phyloP scores from a whole-genome alignment of 2,888 invertebrate species.

The Lepidocyrtinus sp. region DNA sequence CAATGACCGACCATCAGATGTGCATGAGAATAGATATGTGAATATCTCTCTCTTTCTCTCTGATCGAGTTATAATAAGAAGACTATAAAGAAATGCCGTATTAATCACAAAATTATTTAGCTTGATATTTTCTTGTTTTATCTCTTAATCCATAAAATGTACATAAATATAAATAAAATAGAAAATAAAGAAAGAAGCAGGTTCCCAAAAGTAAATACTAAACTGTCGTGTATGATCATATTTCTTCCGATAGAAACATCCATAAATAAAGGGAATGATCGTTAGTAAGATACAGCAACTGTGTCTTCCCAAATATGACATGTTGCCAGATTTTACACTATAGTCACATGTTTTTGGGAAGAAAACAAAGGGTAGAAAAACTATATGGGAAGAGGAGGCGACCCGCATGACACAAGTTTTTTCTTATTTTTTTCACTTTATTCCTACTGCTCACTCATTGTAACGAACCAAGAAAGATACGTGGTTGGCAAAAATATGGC shows the following conservation, averaged over 20 bases:
- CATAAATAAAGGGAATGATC: background rate
- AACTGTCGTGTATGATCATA: background rate
- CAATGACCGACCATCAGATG: constrained; percentile 1
- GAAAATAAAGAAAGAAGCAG: too few relatives aligned
- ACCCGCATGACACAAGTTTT: constrained; percentile 58
- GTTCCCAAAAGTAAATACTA: too few relatives aligned
- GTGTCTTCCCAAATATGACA: constrained; percentile 2
- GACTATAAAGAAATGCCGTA: too few relatives aligned
- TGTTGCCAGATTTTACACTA: constrained; percentile 1
- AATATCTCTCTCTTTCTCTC: too few relatives aligned
- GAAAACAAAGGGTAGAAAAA: background rate
- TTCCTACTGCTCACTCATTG: constrained; percentile 54
- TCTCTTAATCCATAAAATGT: too few relatives aligned
- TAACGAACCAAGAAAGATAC: constrained; percentile 36
- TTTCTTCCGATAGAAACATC: constrained; percentile 10
- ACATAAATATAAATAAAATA: too few relatives aligned
- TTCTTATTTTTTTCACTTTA: constrained; percentile 48
- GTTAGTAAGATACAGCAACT: background rate
- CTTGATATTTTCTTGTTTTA: too few relatives aligned
- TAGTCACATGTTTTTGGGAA: background rate
- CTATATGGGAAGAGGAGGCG: constrained; percentile 50
- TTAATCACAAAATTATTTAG: too few relatives aligned
- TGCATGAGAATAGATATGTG: background rate
- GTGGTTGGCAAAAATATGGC: constrained; percentile 43
- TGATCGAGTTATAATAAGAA: too few relatives aligned